Base-by-base conservation (phyloP, 2,888 invertebrate genomes). In the Morinoia aosen region DNA sequence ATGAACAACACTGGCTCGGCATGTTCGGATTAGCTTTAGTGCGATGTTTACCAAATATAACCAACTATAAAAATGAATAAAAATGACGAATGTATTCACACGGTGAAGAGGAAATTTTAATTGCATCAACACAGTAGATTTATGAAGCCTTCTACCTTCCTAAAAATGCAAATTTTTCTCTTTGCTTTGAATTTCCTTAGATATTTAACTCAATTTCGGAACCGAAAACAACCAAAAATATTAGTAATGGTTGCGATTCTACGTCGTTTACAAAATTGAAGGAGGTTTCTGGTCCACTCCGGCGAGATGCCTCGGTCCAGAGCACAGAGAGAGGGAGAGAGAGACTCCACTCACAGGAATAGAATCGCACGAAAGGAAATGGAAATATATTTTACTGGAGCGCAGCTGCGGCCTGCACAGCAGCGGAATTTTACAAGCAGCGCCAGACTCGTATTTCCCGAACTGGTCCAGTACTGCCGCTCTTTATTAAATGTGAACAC, bases 381-480 rank as follows among this genome's bases (percentile, higher is more conserved):
- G 90, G 90, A 90, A 90, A 90, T 90, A 90, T 90, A 90, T 90
- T 90, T 90, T 90, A 90, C 90, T 39, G 39, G 40, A 39, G 40
- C 90, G 90, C 90, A 90, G 90, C 90, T 90, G 90, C 48, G 90
- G 90, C 40, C 90, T 40, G 90, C 39, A 90, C 90, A 90, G 48
- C 90, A 90, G 90, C 90, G 40, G 90, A 90, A 90, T 90, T 90
- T 90, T 90, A 90, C 48, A 90, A 90, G 90, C 90, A 90, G 90
- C 11, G 40, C 40, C 40, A 40, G 90, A 90, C 48, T 90, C 90
- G 90, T 40, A 40, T 90, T 90, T 48, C 90, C 40, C 12, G 40
- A 90, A 48, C 39, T 12, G 40, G 90, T 90, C 90, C 90, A 90
- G 90, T 48, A 48, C 90, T 40, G 90, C 90, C 90, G 48, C 40